phyloP scores from a whole-genome alignment of 2,888 invertebrate species.

The Anodontia alba region DNA sequence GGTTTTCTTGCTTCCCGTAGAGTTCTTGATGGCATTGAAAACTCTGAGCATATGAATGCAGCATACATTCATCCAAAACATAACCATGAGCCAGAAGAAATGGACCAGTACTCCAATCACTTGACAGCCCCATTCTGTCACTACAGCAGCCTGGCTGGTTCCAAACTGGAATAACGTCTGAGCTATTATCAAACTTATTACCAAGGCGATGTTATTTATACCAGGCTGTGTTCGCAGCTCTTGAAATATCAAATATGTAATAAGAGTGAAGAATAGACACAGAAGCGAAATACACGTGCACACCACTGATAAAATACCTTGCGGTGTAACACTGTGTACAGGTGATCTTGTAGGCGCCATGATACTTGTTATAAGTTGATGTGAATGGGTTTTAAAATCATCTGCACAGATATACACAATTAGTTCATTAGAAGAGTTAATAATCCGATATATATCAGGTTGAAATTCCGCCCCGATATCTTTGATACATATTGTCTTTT shows the following conservation, averaged over 20 bases:
- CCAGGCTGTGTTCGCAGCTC: conserved; percentile 54
- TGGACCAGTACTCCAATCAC: conserved; percentile 43
- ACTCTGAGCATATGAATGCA: too few relatives aligned
- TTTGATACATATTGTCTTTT: not conserved
- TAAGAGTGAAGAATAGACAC: conserved; percentile 32
- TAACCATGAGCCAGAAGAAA: conserved; percentile 47
- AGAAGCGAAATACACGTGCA: conserved; percentile 34
- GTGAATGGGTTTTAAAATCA: not conserved
- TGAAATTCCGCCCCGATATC: not conserved
- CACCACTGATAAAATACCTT: conserved; percentile 41
- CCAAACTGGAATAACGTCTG: conserved; percentile 50
- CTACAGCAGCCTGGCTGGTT: not conserved
- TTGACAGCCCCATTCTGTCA: conserved; percentile 28
- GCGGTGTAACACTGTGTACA: not conserved
- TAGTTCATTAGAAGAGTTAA: not conserved
- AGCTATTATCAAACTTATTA: conserved; percentile 34
- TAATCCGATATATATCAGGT: not conserved
- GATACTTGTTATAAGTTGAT: not conserved
- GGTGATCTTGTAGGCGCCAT: not conserved
- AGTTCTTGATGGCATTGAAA: too few relatives aligned
- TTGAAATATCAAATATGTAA: conserved; percentile 35
- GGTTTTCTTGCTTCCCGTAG: too few relatives aligned
- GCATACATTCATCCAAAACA: conserved; percentile 55
- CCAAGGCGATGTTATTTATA: conserved; percentile 47
- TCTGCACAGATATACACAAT: conserved; percentile 4